A percentile compares a stretch with the other conserved stretches of the same genome.
Evolutionary conservation across 2,797 vertebrate species (phyloP).

Genomic region (Eulemur mongoz): DNA sequence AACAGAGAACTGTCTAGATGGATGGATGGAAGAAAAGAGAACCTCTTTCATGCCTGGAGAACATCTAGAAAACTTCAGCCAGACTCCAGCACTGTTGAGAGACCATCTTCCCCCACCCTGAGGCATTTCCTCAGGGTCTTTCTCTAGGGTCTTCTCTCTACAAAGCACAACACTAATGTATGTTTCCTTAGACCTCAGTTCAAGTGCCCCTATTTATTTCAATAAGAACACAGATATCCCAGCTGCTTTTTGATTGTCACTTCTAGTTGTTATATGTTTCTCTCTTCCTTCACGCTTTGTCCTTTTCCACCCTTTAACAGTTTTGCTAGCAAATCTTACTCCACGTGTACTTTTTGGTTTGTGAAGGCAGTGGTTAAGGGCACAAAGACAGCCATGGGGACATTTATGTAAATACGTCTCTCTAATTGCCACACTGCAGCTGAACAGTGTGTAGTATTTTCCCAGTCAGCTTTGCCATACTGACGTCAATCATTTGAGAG

Average conservation of each 20-base stretch:
- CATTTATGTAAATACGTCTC: slow-evolving; percentile 86
- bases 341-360: slow-evolving; percentile 65
- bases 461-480: slow-evolving; percentile 88
- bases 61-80: slow-evolving; percentile 84
- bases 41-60: slow-evolving; percentile 80
- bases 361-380: slow-evolving; percentile 83
- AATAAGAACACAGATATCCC: slow-evolving; percentile 68
- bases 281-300: not conserved
- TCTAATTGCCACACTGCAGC: slow-evolving; percentile 83
- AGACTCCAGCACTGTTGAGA: slow-evolving; percentile 82
- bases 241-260: slow-evolving; percentile 63
- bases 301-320: slow-evolving; percentile 67
- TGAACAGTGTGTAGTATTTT: slow-evolving; percentile 83
- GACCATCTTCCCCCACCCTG: slow-evolving; percentile 68
- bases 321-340: slow-evolving; percentile 76
- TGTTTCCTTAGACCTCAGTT: slow-evolving; percentile 82
- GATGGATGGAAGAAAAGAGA: slow-evolving; percentile 63
- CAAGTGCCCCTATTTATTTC: slow-evolving; percentile 88
- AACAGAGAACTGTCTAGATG: slow-evolving; percentile 68
- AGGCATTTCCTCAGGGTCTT: slow-evolving; percentile 36
- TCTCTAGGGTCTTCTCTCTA: slow-evolving; percentile 85
- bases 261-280: not conserved
- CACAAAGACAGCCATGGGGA: slow-evolving; percentile 82
- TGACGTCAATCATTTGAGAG: slow-evolving; percentile 87
- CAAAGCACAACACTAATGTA: slow-evolving; percentile 90